Evolutionary conservation across 2,797 vertebrate species (phyloP).

Genomic region (Momotus momota): DNA sequence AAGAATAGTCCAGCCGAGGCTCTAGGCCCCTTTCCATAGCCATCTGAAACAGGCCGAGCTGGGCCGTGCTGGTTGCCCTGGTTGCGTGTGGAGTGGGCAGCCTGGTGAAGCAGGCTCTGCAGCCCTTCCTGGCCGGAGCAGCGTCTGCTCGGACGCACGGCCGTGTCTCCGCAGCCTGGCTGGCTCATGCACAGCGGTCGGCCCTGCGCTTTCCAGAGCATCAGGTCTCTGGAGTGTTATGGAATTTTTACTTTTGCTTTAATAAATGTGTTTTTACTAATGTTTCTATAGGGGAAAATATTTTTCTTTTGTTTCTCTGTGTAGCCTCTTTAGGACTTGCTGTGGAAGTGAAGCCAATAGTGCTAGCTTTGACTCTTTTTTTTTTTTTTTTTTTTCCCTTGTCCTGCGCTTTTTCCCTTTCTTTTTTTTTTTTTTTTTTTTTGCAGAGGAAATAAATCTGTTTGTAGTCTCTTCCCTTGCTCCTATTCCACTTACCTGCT

Average conservation of each 20-base stretch:
- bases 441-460: background rate
- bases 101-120: background rate
- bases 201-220: background rate
- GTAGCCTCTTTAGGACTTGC: constrained; percentile 49
- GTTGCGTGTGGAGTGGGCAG: background rate
- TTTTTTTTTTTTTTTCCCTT: background rate
- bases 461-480: constrained; percentile 54
- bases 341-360: constrained; percentile 39
- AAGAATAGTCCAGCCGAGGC: background rate
- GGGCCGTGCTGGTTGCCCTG: background rate
- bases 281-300: constrained; percentile 55
- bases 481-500: constrained; percentile 25
- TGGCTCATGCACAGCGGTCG: background rate
- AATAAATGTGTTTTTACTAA: constrained; percentile 44
- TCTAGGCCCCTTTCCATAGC: rapidly evolving
- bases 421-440: background rate
- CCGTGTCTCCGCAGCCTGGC: background rate
- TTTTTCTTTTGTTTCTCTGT: constrained; percentile 57
- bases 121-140: background rate
- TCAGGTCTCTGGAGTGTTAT: background rate
- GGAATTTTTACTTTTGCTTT: constrained; percentile 28
- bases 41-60: background rate
- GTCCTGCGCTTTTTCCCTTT: background rate
- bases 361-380: background rate
- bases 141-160: background rate